phyloP scores from a whole-genome alignment of 2,113 vertebrate species.

The Psammodynastes pulverulentus region DNA sequence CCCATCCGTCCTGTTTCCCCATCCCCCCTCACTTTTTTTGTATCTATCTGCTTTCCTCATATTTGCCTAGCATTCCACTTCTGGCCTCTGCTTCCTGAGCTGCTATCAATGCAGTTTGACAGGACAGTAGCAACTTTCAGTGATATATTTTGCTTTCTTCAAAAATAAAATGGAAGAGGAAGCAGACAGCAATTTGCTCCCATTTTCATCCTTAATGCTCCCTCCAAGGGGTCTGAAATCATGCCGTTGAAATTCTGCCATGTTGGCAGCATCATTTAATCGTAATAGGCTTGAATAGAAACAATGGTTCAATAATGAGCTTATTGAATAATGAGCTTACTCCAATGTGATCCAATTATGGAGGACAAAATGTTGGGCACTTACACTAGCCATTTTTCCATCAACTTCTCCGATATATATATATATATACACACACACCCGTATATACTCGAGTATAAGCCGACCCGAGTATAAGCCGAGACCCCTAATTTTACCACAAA shows the following conservation, averaged over 20 bases:
- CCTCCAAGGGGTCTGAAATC: not conserved
- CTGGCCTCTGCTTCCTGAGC: not conserved
- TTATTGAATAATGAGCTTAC: not conserved
- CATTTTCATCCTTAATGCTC: not conserved
- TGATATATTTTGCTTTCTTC: not conserved
- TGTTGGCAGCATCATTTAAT: not conserved
- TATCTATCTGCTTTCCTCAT: not conserved
- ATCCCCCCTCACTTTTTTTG: not conserved
- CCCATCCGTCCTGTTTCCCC: not conserved
- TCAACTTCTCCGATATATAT: not conserved
- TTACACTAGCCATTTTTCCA: not conserved
- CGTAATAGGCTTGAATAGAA: not conserved
- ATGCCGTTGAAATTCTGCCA: not conserved
- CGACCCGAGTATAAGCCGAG: no score
- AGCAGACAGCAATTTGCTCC: not conserved
- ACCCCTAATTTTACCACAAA: no score
- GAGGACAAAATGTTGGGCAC: not conserved
- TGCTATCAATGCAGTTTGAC: not conserved
- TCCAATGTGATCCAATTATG: not conserved
- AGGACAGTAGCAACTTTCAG: not conserved
- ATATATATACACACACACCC: no score
- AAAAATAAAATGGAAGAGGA: not conserved
- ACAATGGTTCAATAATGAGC: not conserved
- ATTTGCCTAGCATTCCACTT: not conserved
- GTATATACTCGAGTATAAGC: no score